Percentiles rank a stretch among this genome's conserved stretches.
phyloP scores from a whole-genome alignment of 1,140 invertebrate genomes.

The Chironomus tepperi region DNA sequence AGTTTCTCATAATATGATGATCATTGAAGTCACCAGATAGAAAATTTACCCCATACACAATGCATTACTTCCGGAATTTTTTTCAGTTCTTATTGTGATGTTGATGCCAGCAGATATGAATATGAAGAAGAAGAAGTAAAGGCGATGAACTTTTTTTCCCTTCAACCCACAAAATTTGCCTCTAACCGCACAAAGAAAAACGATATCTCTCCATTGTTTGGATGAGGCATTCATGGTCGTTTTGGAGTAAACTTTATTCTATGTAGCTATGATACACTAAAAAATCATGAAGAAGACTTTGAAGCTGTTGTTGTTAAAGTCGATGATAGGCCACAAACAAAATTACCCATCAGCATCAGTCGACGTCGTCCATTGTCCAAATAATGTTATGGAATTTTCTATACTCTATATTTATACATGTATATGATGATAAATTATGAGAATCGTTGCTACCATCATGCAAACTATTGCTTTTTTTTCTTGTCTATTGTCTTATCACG shows the following conservation, averaged over 20 bases:
- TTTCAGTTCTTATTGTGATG: neutral
- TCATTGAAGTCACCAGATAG: neutral
- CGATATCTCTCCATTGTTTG: conserved; percentile 10
- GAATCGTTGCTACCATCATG: neutral
- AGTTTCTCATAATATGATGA: neutral
- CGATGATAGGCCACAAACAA: conserved; percentile 11
- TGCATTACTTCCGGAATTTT: neutral
- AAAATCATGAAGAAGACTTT: too few species aligned
- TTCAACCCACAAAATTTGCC: neutral
- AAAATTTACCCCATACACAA: neutral
- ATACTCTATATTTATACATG: neutral
- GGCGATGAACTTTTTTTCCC: neutral
- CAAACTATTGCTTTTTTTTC: neutral
- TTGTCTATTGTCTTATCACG: neutral
- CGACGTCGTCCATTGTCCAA: neutral
- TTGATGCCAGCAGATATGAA: neutral
- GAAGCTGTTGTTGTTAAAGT: neutral
- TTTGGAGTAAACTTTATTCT: neutral
- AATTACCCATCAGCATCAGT: conserved; percentile 11
- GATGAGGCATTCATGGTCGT: neutral
- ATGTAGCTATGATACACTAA: too few species aligned
- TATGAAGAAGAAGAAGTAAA: neutral
- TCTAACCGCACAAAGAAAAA: neutral
- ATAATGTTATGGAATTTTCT: neutral
- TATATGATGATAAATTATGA: conserved; percentile 4